Conservation (phyloP, 2,797 vertebrate species). For the Heterohyrax brucei region DNA sequence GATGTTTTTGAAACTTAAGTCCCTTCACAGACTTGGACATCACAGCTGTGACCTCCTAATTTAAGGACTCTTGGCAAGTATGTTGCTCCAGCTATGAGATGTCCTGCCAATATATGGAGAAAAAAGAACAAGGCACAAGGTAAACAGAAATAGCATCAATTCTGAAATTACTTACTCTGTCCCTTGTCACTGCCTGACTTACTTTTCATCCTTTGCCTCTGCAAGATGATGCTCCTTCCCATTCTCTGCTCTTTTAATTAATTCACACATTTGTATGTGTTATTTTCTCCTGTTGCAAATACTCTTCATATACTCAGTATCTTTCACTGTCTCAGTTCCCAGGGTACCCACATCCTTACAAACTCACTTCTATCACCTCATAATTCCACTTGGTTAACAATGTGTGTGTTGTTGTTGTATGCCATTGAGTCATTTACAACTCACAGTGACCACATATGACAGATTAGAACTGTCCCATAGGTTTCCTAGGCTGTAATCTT, state of each 20-base stretch:
- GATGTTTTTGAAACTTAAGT: constrained; percentile 2
- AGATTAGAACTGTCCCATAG: too few relatives aligned
- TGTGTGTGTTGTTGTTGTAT: too few relatives aligned
- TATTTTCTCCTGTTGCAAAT: neutral
- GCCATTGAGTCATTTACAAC: too few relatives aligned
- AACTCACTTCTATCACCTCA: neutral
- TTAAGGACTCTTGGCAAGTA: constrained; percentile 19
- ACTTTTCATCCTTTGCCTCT: neutral
- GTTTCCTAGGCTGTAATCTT: too few relatives aligned
- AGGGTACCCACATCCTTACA: neutral
- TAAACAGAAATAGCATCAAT: neutral
- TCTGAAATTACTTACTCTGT: neutral
- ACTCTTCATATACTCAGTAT: neutral
- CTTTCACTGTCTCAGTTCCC: neutral
- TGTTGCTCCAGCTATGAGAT: neutral
- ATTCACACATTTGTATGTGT: neutral
- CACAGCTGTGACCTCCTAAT: neutral
- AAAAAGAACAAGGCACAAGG: neutral
- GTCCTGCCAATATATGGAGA: neutral
- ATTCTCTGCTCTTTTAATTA: neutral
- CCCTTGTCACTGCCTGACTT: neutral
- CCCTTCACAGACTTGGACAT: neutral
- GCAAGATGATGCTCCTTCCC: neutral
- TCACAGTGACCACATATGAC: too few relatives aligned
- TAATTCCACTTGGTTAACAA: neutral